phyloP scores from a whole-genome alignment of 1,140 invertebrate species.

The Drosophila setifemur region DNA sequence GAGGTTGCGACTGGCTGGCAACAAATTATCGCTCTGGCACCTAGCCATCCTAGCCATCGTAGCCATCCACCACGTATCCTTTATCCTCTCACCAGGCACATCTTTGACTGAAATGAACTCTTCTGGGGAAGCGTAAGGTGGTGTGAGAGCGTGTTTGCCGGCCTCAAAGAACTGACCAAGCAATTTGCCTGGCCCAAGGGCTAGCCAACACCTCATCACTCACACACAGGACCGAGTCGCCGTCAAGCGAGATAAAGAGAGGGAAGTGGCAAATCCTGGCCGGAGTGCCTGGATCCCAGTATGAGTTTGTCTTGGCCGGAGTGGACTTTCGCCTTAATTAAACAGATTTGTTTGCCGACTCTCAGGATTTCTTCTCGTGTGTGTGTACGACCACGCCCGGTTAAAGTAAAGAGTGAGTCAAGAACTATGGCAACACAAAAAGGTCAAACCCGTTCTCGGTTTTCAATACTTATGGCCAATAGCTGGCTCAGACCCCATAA shows the following conservation, averaged over 20 bases:
- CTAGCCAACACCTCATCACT: slow-evolving; percentile 59
- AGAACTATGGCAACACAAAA: slow-evolving; percentile 44
- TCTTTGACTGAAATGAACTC: slow-evolving; percentile 44
- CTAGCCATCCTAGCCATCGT: slow-evolving; percentile 28
- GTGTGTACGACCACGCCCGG: slow-evolving; percentile 14
- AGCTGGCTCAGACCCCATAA: slow-evolving; percentile 16
- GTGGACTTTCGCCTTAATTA: slow-evolving; percentile 51
- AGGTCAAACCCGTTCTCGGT: slow-evolving; percentile 47
- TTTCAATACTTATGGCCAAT: slow-evolving; percentile 44
- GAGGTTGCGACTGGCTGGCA: slow-evolving; percentile 55
- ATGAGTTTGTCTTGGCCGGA: slow-evolving; percentile 8
- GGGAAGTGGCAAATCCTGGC: neutral
- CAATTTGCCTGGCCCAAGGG: slow-evolving; percentile 55
- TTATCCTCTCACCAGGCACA: too few species aligned
- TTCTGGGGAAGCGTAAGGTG: slow-evolving; percentile 2
- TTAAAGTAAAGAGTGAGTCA: slow-evolving; percentile 36
- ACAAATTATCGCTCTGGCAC: slow-evolving; percentile 60
- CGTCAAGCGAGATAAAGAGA: slow-evolving; percentile 5
- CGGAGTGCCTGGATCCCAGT: neutral
- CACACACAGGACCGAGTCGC: slow-evolving; percentile 33
- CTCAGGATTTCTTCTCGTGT: slow-evolving; percentile 1
- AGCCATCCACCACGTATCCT: neutral
- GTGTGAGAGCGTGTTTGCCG: slow-evolving; percentile 39
- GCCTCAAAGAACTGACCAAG: slow-evolving; percentile 57
- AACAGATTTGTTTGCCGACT: slow-evolving; percentile 51